Conservation (phyloP, 2,797 vertebrate species). For the Denticeps clupeoides region DNA sequence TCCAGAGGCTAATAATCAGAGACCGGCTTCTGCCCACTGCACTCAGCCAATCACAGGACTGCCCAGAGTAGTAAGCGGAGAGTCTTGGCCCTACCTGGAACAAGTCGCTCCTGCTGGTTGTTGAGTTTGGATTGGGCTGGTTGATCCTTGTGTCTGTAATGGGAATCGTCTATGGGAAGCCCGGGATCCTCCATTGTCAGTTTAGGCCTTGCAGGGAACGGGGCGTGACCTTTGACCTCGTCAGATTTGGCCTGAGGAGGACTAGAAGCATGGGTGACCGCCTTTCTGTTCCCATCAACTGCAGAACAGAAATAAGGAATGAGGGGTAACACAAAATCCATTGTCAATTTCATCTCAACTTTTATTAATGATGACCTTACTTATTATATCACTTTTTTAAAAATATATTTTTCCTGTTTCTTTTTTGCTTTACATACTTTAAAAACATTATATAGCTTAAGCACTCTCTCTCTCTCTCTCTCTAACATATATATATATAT, state of each 20-base stretch:
- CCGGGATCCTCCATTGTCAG: constrained; percentile 39
- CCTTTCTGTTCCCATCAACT: constrained; percentile 72
- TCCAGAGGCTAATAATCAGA: constrained; percentile 5
- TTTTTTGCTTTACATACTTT: too few relatives aligned
- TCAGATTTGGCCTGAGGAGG: constrained; percentile 27
- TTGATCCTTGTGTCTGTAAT: constrained; percentile 34
- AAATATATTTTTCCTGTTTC: too few relatives aligned
- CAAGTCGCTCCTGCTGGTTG: constrained; percentile 32
- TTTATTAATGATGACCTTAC: too few relatives aligned
- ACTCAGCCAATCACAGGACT: too few relatives aligned
- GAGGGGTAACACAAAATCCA: background rate
- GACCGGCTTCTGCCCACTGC: too few relatives aligned
- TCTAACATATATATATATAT: too few relatives aligned
- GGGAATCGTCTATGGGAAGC: background rate
- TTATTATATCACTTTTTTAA: too few relatives aligned
- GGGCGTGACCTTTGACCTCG: constrained; percentile 9
- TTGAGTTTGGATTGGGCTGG: constrained; percentile 39
- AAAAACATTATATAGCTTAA: too few relatives aligned
- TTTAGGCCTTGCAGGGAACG: constrained; percentile 45
- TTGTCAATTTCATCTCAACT: too few relatives aligned
- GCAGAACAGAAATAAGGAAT: constrained; percentile 5
- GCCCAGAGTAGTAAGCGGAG: too few relatives aligned
- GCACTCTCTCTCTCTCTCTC: too few relatives aligned
- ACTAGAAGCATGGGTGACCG: constrained; percentile 51
- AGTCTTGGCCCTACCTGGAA: background rate